Base-by-base conservation (phyloP, 1,140 invertebrate genomes). In the Octopus sinensis region DNA sequence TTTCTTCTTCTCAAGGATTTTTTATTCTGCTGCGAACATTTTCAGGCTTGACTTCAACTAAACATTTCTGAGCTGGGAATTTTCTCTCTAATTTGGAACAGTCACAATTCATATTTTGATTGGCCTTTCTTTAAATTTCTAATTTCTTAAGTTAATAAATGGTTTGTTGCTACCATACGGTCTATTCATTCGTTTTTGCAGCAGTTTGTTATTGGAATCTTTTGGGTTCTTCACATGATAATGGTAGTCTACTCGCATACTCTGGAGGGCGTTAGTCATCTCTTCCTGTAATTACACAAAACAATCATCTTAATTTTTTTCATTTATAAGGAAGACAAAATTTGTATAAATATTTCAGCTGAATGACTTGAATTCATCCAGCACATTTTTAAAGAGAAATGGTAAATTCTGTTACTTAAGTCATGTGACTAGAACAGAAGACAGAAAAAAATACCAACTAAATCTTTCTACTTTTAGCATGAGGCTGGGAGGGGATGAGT, bases 231-330 rank as follows among this genome's bases (percentile, higher is more conserved):
- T 97, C 78, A 97, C 95, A 91, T 95, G 95, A 80, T 94, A 94
- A 90, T 98, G 97, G 88, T 97, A 97, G 88, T 98, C 96, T 1
- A 98, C 96, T 79, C 98, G 92, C 97, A 99, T 99, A 79, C 96
- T 97, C 56, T 97, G 96, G 68, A 99, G 91, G 0, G 97, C 98
- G 81, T 96, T 94, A 0, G 95, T 98, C 96, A 99, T 98, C 92
- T 99, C 97, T 91, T 99, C 97, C 93, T 99, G 96, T 6, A 89
- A 85, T 80, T 43, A 81, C 53, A 73, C 7, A 73, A 73, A 6
- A 43, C 56, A 62, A 9, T 17, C 9, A 62, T 17, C 9, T 62
- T 17, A 9, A 17, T 62, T 62, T 3, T 62, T 62, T 9, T 62
- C 17, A 62, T 62, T 62, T 62, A 62, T 62, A 12, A 12, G 0